Evolutionary conservation across 2,797 vertebrate genomes (phyloP).

Genomic region (Pangasius djambal): DNA sequence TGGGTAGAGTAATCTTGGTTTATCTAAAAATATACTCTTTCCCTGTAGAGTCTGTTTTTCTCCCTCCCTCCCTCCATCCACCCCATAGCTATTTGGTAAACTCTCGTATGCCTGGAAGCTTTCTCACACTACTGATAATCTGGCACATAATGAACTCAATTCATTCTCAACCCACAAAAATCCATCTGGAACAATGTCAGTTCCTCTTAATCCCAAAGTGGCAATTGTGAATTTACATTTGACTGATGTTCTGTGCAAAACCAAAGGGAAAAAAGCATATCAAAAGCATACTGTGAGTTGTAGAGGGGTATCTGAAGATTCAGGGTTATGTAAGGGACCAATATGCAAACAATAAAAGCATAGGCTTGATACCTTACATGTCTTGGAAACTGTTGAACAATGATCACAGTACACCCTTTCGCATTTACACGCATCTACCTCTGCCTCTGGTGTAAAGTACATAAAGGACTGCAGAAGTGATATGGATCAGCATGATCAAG

Average conservation of each 20-base stretch:
- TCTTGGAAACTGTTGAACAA: constrained; percentile 17
- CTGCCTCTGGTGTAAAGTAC: not conserved
- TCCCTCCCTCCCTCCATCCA: constrained; percentile 21
- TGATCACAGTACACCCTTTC: not conserved
- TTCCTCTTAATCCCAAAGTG: not conserved
- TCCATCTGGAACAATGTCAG: constrained; percentile 13
- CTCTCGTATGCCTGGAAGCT: constrained; percentile 34
- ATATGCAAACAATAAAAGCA: constrained; percentile 6
- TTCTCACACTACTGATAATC: constrained; percentile 25
- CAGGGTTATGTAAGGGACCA: constrained; percentile 12
- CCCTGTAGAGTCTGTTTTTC: not conserved
- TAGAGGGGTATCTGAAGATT: not conserved
- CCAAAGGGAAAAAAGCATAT: not conserved
- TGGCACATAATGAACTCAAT: constrained; percentile 47
- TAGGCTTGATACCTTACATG: not conserved
- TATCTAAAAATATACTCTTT: constrained; percentile 9
- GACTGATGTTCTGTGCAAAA: not conserved
- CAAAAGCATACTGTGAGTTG: not conserved
- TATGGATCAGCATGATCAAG: not conserved
- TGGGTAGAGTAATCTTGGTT: not conserved
- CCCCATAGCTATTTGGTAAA: constrained; percentile 30
- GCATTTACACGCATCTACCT: not conserved
- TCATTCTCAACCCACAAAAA: constrained; percentile 28
- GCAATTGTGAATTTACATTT: constrained; percentile 20
- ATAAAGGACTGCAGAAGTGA: not conserved